Conservation (phyloP, 2,113 vertebrate genomes). For the Saguinus imperator region DNA sequence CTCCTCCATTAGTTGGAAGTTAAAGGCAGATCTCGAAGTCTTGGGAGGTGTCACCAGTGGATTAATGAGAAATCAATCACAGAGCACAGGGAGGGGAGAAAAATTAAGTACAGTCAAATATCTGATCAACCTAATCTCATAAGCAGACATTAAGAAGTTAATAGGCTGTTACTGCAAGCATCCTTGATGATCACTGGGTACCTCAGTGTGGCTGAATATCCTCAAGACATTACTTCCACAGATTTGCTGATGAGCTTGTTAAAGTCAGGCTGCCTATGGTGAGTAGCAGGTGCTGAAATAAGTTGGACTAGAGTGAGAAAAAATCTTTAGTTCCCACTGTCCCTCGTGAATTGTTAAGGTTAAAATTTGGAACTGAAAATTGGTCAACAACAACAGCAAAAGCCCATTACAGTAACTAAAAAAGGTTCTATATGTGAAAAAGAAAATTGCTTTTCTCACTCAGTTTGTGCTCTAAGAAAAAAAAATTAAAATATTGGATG, state of each 20-base stretch:
- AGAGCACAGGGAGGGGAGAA: background rate
- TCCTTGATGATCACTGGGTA: background rate
- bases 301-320: background rate
- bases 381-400: constrained; percentile 35
- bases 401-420: constrained; percentile 26
- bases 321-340: background rate
- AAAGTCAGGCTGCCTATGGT: background rate
- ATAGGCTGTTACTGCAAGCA: background rate
- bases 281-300: background rate
- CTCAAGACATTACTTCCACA: background rate
- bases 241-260: background rate
- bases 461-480: constrained; percentile 7
- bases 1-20: background rate
- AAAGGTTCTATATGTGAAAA: background rate
- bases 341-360: background rate
- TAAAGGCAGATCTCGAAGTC: background rate
- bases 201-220: background rate
- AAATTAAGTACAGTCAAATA: background rate
- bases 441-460: background rate
- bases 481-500: background rate
- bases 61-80: constrained; percentile 30
- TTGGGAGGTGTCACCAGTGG: background rate
- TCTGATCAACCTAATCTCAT: background rate
- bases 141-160: background rate
- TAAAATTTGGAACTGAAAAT: constrained; percentile 14